These are phyloP conservation scores for Pipistrellus pipistrellus DNA, from an alignment of 2,797 vertebrate genomes.

Conservation along the genomic window DNA sequence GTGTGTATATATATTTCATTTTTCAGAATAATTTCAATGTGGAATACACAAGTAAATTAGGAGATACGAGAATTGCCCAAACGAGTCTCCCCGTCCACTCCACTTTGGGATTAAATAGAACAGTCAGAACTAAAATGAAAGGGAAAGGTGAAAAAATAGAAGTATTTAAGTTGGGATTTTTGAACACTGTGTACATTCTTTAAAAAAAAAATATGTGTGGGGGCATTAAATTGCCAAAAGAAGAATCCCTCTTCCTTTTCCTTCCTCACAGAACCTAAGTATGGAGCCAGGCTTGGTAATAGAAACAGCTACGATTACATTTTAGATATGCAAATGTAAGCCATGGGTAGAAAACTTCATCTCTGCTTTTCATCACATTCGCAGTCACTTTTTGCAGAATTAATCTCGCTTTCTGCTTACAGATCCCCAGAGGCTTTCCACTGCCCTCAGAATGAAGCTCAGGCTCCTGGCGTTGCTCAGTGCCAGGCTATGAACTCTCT, in stretches of 20 bases:
- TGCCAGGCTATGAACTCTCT: not conserved
- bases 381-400: not conserved
- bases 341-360: not conserved
- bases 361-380: not conserved
- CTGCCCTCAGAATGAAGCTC: not conserved
- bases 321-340: not conserved
- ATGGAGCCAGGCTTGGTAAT: not conserved
- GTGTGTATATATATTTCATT: not conserved
- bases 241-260: not conserved
- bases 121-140: not conserved
- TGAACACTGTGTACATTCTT: not conserved
- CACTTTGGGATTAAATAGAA: not conserved
- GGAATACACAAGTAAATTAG: not conserved
- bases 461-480: not conserved
- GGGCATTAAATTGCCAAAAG: not conserved
- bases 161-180: not conserved
- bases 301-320: not conserved
- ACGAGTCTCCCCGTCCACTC: not conserved
- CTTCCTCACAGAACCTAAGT: not conserved
- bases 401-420: conserved; percentile 12
- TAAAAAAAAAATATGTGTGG: not conserved
- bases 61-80: not conserved
- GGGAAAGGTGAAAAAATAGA: not conserved
- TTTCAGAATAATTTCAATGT: not conserved
- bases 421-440: not conserved